Percentiles rank a stretch among this genome's conserved stretches.
phyloP scores from a whole-genome alignment of 2,797 vertebrate genomes.

The Ispidina picta region DNA sequence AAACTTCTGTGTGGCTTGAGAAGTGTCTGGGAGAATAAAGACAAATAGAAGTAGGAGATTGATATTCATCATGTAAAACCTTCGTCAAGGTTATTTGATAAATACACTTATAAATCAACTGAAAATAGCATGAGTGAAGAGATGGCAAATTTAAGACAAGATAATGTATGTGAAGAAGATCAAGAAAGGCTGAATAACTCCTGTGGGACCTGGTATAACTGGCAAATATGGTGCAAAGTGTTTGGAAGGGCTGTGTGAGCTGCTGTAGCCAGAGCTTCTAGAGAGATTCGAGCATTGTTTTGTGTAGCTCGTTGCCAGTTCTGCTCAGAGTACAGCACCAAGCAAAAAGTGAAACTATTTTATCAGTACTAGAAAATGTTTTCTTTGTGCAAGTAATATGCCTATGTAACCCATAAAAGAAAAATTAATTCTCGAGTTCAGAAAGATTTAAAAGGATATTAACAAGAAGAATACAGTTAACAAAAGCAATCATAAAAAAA shows the following conservation, averaged over 20 bases:
- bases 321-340: background rate
- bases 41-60: background rate
- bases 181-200: background rate
- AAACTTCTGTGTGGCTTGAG: background rate
- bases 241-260: background rate
- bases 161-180: background rate
- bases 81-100: background rate
- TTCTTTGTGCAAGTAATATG: background rate
- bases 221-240: background rate
- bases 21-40: background rate
- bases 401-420: background rate
- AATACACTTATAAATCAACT: background rate
- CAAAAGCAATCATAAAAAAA: background rate
- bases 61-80: background rate
- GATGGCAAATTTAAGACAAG: background rate
- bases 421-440: background rate
- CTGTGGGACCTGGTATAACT: background rate
- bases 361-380: background rate
- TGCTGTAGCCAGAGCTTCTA: background rate
- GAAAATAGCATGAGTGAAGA: background rate
- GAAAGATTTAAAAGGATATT: background rate
- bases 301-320: background rate
- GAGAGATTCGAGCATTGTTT: background rate
- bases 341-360: background rate
- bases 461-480: background rate